These are phyloP conservation scores for Phylloscopus trochiloides DNA, from an alignment of 2,113 vertebrate genomes.

Conservation along the genomic window DNA sequence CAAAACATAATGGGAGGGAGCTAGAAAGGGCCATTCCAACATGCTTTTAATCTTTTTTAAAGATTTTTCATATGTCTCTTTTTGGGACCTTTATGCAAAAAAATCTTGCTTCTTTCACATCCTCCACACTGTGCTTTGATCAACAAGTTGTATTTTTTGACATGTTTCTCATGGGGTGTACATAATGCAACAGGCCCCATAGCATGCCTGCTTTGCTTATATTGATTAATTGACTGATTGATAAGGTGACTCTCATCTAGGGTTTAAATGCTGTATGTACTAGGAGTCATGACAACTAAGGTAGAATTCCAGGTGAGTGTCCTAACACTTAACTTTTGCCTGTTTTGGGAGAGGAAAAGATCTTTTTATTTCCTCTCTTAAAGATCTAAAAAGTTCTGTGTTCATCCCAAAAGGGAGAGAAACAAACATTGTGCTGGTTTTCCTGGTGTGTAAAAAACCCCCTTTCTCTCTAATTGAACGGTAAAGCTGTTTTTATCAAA, in stretches of 20 bases:
- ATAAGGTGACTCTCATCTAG: not conserved
- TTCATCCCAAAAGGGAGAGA: not conserved
- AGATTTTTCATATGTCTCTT: not conserved
- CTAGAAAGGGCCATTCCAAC: not conserved
- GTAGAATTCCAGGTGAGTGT: not conserved
- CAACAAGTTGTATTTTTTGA: not conserved
- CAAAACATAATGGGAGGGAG: not conserved
- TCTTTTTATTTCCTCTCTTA: not conserved
- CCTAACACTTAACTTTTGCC: not conserved
- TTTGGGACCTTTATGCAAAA: not conserved
- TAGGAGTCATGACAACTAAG: not conserved
- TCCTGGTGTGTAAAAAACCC: not conserved
- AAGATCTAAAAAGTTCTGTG: not conserved
- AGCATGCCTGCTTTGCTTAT: not conserved
- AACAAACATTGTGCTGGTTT: not conserved
- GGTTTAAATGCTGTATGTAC: not conserved
- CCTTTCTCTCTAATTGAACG: not conserved
- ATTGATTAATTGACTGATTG: not conserved
- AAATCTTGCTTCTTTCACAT: not conserved
- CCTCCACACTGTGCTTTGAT: not conserved
- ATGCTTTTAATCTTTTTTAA: not conserved
- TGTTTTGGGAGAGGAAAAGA: not conserved
- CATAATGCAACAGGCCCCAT: not conserved
- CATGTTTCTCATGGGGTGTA: not conserved
- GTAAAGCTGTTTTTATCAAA: slow-evolving; percentile 14